A percentile compares a stretch with the other conserved stretches of the same genome.
phyloP scores from a whole-genome alignment of 2,797 vertebrate genomes.

The Simalia tracyae region DNA sequence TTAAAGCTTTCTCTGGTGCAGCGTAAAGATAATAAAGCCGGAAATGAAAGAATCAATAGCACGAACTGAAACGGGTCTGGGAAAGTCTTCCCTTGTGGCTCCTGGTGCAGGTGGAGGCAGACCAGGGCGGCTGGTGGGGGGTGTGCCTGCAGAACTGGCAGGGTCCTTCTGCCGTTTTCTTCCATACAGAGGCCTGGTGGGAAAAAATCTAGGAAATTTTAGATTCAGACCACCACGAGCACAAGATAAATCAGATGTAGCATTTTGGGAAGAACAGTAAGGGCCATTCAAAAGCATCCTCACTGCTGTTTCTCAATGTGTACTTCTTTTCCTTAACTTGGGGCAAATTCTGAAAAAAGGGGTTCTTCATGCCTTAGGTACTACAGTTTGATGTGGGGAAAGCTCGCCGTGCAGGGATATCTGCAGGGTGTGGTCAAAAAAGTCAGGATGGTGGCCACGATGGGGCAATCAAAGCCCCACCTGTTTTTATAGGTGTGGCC shows the following conservation, averaged over 20 bases:
- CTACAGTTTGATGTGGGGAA: neutral
- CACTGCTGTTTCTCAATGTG: neutral
- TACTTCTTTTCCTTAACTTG: neutral
- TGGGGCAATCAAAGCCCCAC: neutral
- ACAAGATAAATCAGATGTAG: neutral
- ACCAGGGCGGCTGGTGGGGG: neutral
- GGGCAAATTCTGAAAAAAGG: neutral
- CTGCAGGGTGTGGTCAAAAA: neutral
- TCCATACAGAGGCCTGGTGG: neutral
- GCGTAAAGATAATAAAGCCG: constrained; percentile 18
- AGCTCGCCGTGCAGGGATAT: neutral
- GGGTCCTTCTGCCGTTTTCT: neutral
- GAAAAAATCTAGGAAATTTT: neutral
- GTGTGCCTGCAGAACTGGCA: neutral
- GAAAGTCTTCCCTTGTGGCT: constrained; percentile 15
- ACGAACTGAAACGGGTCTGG: constrained; percentile 9
- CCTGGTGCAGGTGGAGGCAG: constrained; percentile 1
- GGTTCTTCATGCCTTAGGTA: neutral
- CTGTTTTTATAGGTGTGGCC: neutral
- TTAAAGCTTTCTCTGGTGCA: constrained; percentile 48
- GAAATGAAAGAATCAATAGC: constrained; percentile 22
- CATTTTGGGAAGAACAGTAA: neutral
- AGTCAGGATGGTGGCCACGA: neutral
- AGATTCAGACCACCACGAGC: neutral
- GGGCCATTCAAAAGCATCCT: neutral